These are phyloP conservation scores for Herpetotheres cachinnans DNA, from an alignment of 2,113 vertebrate genomes.

Conservation along the genomic window DNA sequence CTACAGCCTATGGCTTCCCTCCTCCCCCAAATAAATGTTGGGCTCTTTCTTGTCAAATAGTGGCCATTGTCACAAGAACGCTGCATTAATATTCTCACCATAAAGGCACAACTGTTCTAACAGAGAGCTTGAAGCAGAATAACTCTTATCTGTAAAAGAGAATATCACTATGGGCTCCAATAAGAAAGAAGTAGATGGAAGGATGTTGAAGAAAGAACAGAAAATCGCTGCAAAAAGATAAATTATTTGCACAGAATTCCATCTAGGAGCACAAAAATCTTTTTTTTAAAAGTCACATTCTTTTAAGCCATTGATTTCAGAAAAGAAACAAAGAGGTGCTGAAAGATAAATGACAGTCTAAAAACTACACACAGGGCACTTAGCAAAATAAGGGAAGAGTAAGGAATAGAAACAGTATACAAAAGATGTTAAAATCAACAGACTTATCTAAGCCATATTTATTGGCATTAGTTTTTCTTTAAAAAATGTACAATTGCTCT, in stretches of 20 bases:
- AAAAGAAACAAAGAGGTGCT: constrained; percentile 5
- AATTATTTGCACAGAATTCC: background rate
- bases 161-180: background rate
- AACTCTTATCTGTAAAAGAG: background rate
- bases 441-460: background rate
- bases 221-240: background rate
- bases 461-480: background rate
- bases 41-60: background rate
- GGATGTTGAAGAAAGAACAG: background rate
- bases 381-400: background rate
- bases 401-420: background rate
- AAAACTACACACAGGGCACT: background rate
- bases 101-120: background rate
- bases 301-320: constrained; percentile 2
- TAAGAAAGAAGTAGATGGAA: background rate
- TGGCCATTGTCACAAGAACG: background rate
- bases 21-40: background rate
- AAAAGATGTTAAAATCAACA: constrained; percentile 1
- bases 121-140: background rate
- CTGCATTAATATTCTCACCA: background rate
- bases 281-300: background rate
- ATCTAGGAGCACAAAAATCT: background rate
- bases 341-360: background rate
- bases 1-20: background rate
- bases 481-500: constrained; percentile 31